A percentile compares a stretch with the other conserved stretches of the same genome.
phyloP scores from a whole-genome alignment of 2,888 invertebrate genomes.

The Germaria angustata region DNA sequence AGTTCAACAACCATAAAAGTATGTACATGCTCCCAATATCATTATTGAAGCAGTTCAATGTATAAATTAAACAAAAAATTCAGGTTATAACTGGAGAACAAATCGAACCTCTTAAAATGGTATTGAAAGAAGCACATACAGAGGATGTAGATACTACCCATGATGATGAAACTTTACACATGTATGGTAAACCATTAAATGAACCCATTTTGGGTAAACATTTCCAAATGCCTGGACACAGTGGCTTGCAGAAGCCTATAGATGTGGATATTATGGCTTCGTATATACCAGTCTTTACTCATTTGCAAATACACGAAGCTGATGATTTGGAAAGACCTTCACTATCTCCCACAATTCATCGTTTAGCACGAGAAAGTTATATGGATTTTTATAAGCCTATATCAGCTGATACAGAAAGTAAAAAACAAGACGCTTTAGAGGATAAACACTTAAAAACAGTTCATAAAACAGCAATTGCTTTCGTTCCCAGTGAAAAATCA shows the following conservation, averaged over 20 bases:
- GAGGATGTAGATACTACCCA: conserved; percentile 43
- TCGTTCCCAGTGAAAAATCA: conserved; percentile 1
- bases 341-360: conserved; percentile 81
- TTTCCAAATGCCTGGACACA: conserved; percentile 81
- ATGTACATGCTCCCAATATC: too few relatives aligned
- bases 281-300: conserved; percentile 86
- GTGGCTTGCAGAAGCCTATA: conserved; percentile 79
- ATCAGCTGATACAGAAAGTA: neutral
- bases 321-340: conserved; percentile 82
- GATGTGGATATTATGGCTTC: conserved; percentile 84
- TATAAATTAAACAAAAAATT: neutral
- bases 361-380: conserved; percentile 75
- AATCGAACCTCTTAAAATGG: conserved; percentile 40
- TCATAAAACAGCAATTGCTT: conserved; percentile 17
- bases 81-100: conserved; percentile 68
- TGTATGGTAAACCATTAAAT: conserved; percentile 82
- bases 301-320: conserved; percentile 84
- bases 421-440: neutral
- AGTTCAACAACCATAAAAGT: conserved; percentile 87
- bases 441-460: neutral
- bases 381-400: conserved; percentile 71
- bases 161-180: conserved; percentile 71
- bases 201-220: conserved; percentile 83
- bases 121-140: conserved; percentile 6
- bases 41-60: neutral